Base-by-base conservation (phyloP, 2,888 invertebrate species). In the Tachina grossa region DNA sequence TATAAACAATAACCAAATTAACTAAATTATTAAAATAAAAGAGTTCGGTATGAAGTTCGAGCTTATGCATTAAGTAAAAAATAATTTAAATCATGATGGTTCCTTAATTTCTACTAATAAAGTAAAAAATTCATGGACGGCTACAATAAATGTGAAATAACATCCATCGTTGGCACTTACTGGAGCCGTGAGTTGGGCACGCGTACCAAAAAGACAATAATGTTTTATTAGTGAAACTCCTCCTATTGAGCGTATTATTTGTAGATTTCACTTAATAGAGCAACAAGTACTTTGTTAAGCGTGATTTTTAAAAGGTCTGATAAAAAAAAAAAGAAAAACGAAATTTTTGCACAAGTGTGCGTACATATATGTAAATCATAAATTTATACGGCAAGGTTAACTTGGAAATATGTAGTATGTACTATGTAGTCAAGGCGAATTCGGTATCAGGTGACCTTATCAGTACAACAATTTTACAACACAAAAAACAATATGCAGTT, bases 1-100 rank as follows among this genome's bases (percentile, higher is more conserved):
- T 49, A 69, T 47, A 51, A 83, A 79, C 83, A 85, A 83, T 76
- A 83, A 79, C 68, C 55, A 80, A 85, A 85, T 83, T 80, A 85
- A 80, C 39, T n/a, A 19, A 79, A 82, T 47, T 39, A 53, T 39
- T 68, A n/a, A 45, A 69, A 45, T 39, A 47, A 53, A 68, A 53
- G 61, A 71, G 79, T 63, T 61, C 31, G 13, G 45, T 6, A 59
- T 59, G n/a, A 66, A 77, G 71, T 66, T 55, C 47, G 57, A 69
- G 75, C 69, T 49, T 11, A 55, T 13, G 10, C 8, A 47, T 47
- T 51, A 19, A 69, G 39, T 53, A 55, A 49, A 55, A 69, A 68
- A 31, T 16, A 13, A 55, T n/a, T 2, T 41, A 45, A 61, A 72
- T 14, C n/a, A 69, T 47, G 55, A 43, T 76, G 65, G 49, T 71